Conservation (phyloP, 2,113 vertebrate genomes). For the Turdus rufiventris region DNA sequence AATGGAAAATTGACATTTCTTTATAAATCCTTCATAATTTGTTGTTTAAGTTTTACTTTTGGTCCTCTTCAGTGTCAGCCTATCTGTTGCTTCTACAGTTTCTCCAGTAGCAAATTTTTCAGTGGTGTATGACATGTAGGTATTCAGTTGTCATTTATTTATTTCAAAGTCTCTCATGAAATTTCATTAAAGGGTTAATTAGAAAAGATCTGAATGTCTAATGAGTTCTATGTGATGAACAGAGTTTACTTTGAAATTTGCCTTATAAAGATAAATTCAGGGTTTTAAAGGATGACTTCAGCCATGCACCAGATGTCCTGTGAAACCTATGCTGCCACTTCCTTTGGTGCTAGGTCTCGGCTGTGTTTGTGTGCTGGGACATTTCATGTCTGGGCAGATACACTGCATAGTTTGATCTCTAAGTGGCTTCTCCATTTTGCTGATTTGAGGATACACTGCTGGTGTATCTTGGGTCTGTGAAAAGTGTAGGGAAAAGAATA, state of each 20-base stretch:
- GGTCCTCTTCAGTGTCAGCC: not conserved
- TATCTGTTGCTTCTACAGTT: not conserved
- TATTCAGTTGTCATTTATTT: not conserved
- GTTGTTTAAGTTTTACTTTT: not conserved
- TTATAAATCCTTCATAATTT: not conserved
- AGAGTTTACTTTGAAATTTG: not conserved
- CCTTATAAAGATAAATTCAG: not conserved
- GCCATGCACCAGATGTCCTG: no score
- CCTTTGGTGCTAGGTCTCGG: not conserved
- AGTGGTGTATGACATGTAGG: not conserved
- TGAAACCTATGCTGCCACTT: not conserved
- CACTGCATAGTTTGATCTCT: not conserved
- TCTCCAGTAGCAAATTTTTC: not conserved
- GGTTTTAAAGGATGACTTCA: not conserved
- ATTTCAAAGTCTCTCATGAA: not conserved
- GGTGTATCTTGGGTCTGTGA: not conserved
- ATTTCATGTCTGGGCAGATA: not conserved
- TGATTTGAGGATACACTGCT: not conserved
- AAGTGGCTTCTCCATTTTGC: not conserved
- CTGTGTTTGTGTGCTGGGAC: not conserved
- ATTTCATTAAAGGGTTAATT: not conserved
- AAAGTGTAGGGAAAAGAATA: not conserved
- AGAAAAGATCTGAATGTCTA: not conserved
- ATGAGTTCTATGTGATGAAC: not conserved
- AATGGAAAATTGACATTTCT: not conserved